Evolutionary conservation across 1,140 invertebrate genomes (phyloP), one percentile per base, ranked within the genome.

Genomic region (Drosophila burlai): DNA sequence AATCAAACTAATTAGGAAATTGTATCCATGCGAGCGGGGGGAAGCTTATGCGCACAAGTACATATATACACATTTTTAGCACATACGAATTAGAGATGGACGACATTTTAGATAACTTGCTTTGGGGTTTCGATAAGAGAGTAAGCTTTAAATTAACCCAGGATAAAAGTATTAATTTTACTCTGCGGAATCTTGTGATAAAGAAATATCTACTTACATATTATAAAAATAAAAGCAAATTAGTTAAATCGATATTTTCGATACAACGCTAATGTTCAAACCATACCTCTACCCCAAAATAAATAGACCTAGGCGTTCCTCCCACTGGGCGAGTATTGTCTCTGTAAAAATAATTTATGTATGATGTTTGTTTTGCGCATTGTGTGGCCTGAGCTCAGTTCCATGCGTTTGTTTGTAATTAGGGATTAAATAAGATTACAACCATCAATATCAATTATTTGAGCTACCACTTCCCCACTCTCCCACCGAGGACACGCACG

Each of bases 391-490:
- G 49, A 75, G 68, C 64, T 73, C 60, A 43, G 46, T 55, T 64
- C 64, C 74, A 85, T 85, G 84, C 85, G 84, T 90, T 90, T 79
- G 75, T 76, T 89, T 89, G 85, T 90, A 89, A 89, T 89, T 89
- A 89, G 85, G 85, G 85, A 90, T 90, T 89, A 89, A 90, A 73
- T 82, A 81, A 90, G 85, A 89, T 89, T 89, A 89, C 85, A 85
- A 81, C 85, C 85, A 89, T 89, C 85, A 89, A 89, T 89, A 90
- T 90, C 85, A 89, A 89, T 89, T 89, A 89, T 89, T 90, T 65
- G 71, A 64, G 77, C 69, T 18, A 62, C 57, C 55, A 66, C 42
- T 66, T 61, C 29, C 63, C 63, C 66, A 55, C 34, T 34, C 36
- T 49, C 21, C 42, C 47, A 5, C 52, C 47, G 15, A 34, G 21